Percentiles rank a stretch among this genome's conserved stretches.
These are phyloP conservation scores for Machaerirhynchus nigripectus DNA, from an alignment of 2,113 vertebrate genomes.

Conservation along the genomic window DNA sequence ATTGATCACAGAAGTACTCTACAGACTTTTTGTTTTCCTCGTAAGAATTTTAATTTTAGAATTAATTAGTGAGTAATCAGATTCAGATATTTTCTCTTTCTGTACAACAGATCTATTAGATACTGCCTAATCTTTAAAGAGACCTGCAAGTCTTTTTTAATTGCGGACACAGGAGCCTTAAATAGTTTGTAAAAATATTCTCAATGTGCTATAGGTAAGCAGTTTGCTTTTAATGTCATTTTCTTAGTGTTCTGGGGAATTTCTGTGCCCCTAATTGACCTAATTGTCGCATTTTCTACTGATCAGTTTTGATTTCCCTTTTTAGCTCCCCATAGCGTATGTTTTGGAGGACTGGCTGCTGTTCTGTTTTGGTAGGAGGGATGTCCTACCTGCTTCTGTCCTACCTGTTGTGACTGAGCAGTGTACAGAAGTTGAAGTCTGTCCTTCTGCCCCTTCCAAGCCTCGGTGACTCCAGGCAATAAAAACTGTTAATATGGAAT, in stretches of 20 bases:
- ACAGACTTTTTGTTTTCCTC: neutral
- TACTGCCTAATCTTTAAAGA: neutral
- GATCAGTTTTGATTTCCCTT: neutral
- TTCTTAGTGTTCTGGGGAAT: neutral
- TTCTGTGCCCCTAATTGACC: neutral
- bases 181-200: neutral
- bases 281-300: neutral
- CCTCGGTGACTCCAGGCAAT: rapidly evolving
- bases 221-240: neutral
- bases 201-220: neutral
- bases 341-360: neutral
- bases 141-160: neutral
- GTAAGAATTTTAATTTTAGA: neutral
- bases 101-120: neutral
- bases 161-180: neutral
- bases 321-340: neutral
- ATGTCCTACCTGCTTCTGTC: neutral
- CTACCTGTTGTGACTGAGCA: neutral
- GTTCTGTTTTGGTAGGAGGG: neutral
- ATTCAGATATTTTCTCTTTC: neutral
- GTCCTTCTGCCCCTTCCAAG: neutral
- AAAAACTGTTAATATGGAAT: neutral
- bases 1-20: neutral
- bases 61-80: neutral
- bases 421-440: neutral